Evolutionary conservation across 2,797 vertebrate species (phyloP).

Genomic region (Anniella stebbinsi): DNA sequence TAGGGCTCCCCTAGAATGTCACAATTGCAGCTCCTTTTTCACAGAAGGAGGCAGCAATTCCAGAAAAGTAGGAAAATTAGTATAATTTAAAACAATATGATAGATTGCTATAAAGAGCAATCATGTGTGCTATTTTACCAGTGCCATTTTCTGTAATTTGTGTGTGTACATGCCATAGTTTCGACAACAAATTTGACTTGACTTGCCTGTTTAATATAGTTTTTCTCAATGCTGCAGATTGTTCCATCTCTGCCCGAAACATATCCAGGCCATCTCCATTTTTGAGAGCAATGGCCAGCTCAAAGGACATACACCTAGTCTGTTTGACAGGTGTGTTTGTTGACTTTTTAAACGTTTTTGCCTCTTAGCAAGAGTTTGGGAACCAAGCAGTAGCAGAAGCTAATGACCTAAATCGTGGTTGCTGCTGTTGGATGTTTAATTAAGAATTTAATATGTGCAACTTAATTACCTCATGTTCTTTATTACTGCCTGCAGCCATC

Average conservation of each 20-base stretch:
- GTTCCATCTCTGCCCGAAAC: background rate
- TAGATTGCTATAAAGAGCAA: background rate
- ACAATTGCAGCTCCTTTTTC: background rate
- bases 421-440: conserved; percentile 40
- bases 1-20: background rate
- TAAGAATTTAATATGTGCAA: conserved; percentile 33
- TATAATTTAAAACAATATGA: background rate
- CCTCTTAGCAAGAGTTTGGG: conserved; percentile 11
- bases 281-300: background rate
- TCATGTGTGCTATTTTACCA: background rate
- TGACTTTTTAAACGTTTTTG: background rate
- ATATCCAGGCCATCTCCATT: background rate
- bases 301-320: background rate
- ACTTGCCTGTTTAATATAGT: background rate
- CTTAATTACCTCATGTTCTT: conserved; percentile 32
- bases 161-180: background rate
- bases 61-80: background rate
- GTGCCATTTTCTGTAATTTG: background rate
- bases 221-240: background rate
- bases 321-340: background rate
- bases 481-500: conserved; percentile 13
- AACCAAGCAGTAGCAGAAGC: conserved; percentile 2
- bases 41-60: background rate
- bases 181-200: background rate
- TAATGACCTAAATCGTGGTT: conserved; percentile 13